These are phyloP conservation scores for Diabrotica virgifera DNA, from an alignment of 1,140 invertebrate species.

Conservation along the genomic window DNA sequence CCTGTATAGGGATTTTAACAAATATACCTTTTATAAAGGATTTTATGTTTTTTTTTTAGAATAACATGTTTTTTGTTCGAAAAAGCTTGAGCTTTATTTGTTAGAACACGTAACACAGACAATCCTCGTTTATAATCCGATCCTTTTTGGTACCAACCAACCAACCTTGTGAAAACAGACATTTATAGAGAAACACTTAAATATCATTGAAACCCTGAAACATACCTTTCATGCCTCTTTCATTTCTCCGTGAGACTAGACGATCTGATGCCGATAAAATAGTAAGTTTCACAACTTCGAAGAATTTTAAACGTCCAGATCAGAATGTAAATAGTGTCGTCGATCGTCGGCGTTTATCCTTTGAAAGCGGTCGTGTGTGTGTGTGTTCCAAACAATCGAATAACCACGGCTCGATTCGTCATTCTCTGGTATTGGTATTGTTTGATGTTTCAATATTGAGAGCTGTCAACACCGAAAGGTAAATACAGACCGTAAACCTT, in stretches of 20 bases:
- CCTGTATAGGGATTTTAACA: too few relatives aligned
- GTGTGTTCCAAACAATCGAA: conserved; percentile 15
- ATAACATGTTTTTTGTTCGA: too few relatives aligned
- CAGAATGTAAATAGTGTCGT: conserved; percentile 13
- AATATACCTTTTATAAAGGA: too few relatives aligned
- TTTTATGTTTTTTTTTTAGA: too few relatives aligned
- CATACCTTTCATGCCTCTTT: background rate
- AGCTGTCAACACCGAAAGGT: background rate
- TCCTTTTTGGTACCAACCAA: too few relatives aligned
- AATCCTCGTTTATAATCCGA: too few relatives aligned
- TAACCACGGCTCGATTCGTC: conserved; percentile 1
- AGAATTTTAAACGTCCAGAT: conserved; percentile 18
- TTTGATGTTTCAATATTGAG: conserved; percentile 16
- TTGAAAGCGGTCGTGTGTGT: conserved; percentile 1
- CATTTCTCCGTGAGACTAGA: background rate
- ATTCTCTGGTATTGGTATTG: background rate
- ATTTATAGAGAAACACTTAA: background rate
- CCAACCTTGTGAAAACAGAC: too few relatives aligned
- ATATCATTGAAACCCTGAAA: background rate
- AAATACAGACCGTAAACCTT: background rate
- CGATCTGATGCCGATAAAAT: background rate
- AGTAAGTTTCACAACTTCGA: conserved; percentile 2
- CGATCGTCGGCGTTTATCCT: conserved; percentile 9
- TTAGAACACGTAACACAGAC: too few relatives aligned
- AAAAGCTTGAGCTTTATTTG: too few relatives aligned